A percentile compares a stretch with the other conserved stretches of the same genome.
Evolutionary conservation across 2,113 vertebrate genomes (phyloP).

Genomic region (Crypturellus undulatus): DNA sequence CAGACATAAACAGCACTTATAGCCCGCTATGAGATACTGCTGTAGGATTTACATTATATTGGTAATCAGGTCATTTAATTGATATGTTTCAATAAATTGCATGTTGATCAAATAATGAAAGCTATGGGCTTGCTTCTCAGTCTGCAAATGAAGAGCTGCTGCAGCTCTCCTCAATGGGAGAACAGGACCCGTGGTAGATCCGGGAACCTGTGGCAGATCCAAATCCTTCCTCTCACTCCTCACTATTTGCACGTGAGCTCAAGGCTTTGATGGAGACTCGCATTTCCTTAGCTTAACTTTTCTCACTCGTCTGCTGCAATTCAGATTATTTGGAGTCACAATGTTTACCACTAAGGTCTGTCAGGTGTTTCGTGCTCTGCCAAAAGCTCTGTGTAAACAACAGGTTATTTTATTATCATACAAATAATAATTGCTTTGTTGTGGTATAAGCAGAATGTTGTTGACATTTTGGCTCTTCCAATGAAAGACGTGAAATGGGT

Average conservation of each 20-base stretch:
- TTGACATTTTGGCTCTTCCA: neutral
- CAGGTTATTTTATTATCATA: neutral
- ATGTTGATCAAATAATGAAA: neutral
- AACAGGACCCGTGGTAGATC: accelerated
- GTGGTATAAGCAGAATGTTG: neutral
- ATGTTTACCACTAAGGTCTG: neutral
- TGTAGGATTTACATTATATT: neutral
- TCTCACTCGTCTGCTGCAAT: neutral
- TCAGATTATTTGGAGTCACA: neutral
- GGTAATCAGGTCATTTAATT: neutral
- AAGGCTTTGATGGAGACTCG: neutral
- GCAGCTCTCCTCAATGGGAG: neutral
- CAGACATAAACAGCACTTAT: slow-evolving; percentile 26
- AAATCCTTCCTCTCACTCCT: neutral
- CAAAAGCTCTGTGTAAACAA: neutral
- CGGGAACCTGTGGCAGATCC: neutral
- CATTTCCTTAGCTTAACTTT: neutral
- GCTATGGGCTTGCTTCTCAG: neutral
- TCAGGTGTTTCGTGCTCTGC: neutral
- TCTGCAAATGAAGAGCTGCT: neutral
- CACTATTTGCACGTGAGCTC: neutral
- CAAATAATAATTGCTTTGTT: neutral
- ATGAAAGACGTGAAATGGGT: neutral
- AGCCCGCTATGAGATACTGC: neutral
- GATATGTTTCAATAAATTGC: neutral